Percentiles rank a stretch among this genome's conserved stretches.
Conservation (phyloP, 2,113 vertebrate species). For the Cheirogaleus medius region DNA sequence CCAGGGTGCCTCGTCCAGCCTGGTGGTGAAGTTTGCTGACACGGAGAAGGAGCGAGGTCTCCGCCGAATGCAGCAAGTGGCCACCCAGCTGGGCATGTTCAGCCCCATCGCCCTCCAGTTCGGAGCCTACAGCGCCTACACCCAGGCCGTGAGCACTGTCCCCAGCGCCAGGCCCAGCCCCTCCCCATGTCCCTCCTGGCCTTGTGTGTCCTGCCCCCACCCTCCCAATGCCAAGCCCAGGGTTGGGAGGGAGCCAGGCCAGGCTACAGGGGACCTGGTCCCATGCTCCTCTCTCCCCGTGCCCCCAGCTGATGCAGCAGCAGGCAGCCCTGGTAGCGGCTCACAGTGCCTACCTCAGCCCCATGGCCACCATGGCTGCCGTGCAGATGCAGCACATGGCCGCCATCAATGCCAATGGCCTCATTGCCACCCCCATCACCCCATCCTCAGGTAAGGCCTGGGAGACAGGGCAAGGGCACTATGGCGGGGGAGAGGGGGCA, state of each 20-base stretch:
- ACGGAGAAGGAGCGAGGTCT: conserved; percentile 96
- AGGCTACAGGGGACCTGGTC: background rate
- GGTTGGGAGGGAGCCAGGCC: background rate
- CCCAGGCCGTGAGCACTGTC: conserved; percentile 90
- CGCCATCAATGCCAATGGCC: conserved; percentile 93
- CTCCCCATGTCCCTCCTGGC: background rate
- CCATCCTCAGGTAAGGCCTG: conserved; percentile 87
- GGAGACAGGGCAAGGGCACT: too few relatives aligned
- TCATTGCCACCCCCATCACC: conserved; percentile 93
- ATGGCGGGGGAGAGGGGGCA: background rate
- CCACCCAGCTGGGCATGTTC: conserved; percentile 95
- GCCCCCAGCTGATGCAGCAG: conserved; percentile 94
- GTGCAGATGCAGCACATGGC: conserved; percentile 97
- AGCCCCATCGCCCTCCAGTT: conserved; percentile 96
- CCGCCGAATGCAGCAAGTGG: conserved; percentile 96
- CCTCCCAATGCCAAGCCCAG: background rate
- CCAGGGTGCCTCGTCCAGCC: conserved; percentile 96
- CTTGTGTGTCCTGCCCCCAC: background rate
- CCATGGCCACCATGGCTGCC: conserved; percentile 94
- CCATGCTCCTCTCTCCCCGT: background rate
- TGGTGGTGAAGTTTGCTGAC: conserved; percentile 98
- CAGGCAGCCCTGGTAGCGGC: conserved; percentile 93
- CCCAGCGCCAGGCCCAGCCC: background rate
- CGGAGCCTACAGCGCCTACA: conserved; percentile 96
- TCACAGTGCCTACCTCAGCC: conserved; percentile 97